Percentiles rank a stretch among this genome's conserved stretches.
These are phyloP conservation scores for Plutella xylostella DNA, from an alignment of 2,888 invertebrate species.

Conservation along the genomic window DNA sequence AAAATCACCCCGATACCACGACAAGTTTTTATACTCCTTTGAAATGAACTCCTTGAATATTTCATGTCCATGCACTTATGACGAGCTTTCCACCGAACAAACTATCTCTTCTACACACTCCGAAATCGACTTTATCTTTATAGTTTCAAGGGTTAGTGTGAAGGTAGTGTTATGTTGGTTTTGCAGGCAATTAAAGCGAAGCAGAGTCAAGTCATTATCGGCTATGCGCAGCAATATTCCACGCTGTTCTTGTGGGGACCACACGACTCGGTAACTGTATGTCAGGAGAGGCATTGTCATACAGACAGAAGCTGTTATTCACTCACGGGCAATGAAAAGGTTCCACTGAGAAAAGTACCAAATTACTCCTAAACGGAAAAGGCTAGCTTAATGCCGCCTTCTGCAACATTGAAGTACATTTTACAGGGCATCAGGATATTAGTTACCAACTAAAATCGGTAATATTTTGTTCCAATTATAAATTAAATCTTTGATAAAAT, in stretches of 20 bases:
- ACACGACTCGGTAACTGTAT: too few species aligned
- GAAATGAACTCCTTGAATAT: conserved; percentile 64
- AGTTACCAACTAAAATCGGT: too few species aligned
- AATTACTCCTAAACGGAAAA: too few species aligned
- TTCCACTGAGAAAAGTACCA: too few species aligned
- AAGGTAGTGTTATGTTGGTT: conserved; percentile 37
- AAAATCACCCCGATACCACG: conserved; percentile 46
- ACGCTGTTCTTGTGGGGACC: conserved; percentile 60
- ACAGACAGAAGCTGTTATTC: too few species aligned
- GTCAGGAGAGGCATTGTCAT: too few species aligned
- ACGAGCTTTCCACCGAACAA: neutral
- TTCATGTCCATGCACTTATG: conserved; percentile 33
- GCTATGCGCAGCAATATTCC: conserved; percentile 55
- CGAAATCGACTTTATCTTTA: neutral
- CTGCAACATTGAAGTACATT: too few species aligned
- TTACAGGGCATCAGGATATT: too few species aligned
- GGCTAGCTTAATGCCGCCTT: too few species aligned
- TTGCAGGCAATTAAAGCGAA: conserved; percentile 63
- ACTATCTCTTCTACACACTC: neutral
- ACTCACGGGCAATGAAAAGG: too few species aligned
- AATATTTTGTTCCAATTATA: too few species aligned
- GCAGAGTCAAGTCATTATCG: conserved; percentile 64
- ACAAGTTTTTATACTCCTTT: conserved; percentile 43
- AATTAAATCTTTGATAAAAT: too few species aligned
- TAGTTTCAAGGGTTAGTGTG: conserved; percentile 5